A percentile compares a stretch with the other conserved stretches of the same genome.
phyloP scores from a whole-genome alignment of 1,140 invertebrate species.

The Yoshiicerus persimilis region DNA sequence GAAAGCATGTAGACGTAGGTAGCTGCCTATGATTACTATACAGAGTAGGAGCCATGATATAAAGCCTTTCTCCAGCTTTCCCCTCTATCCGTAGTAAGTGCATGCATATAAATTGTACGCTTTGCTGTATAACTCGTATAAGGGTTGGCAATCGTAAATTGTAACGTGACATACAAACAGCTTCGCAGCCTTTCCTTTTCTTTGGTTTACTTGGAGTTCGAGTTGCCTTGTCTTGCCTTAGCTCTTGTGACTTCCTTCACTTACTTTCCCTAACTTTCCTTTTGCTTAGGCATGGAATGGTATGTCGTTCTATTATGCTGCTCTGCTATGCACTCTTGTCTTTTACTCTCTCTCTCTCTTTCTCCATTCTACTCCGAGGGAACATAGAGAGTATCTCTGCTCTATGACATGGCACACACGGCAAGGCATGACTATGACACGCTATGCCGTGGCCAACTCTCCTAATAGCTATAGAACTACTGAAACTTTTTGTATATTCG shows the following conservation, averaged over 20 bases:
- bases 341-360: not conserved
- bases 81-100: not conserved
- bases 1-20: too few species aligned
- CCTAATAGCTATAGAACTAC: too few species aligned
- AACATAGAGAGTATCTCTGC: not conserved
- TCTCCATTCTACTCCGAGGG: not conserved
- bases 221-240: not conserved
- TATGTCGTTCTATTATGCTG: not conserved
- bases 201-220: not conserved
- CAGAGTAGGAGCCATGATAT: not conserved
- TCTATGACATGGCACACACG: not conserved
- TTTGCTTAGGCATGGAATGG: not conserved
- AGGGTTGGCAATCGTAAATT: slow-evolving; percentile 4
- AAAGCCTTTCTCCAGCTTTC: not conserved
- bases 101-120: not conserved
- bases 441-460: too few species aligned
- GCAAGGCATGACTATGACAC: too few species aligned
- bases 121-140: not conserved
- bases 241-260: not conserved
- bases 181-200: not conserved
- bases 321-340: not conserved
- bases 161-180: slow-evolving; percentile 6
- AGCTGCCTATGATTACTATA: too few species aligned
- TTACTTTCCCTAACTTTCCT: not conserved
- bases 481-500: too few species aligned